Evolutionary conservation across 2,113 vertebrate genomes (phyloP).

Genomic region (Cyprinodon brontotheroides): DNA sequence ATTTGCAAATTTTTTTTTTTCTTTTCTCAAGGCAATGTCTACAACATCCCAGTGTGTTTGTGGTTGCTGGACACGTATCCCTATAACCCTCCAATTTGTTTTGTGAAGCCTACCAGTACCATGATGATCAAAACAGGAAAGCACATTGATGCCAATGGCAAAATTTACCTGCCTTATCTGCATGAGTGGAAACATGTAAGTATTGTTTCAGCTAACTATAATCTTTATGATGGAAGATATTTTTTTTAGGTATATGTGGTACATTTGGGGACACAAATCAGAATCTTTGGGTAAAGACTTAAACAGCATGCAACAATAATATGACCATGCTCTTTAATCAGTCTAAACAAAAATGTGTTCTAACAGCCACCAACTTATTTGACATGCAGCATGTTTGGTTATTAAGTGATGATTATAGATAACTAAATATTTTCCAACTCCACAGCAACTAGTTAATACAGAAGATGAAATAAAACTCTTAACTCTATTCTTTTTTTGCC

Average conservation of each 20-base stretch:
- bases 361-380: too few relatives aligned
- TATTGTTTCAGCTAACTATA: background rate
- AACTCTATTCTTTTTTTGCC: too few relatives aligned
- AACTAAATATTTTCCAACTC: background rate
- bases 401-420: too few relatives aligned
- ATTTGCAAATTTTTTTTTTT: background rate
- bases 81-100: slow-evolving; percentile 98
- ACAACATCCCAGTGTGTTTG: slow-evolving; percentile 97
- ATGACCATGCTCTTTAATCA: too few relatives aligned
- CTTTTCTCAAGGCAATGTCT: slow-evolving; percentile 86
- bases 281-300: background rate
- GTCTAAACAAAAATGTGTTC: too few relatives aligned
- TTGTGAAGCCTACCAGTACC: slow-evolving; percentile 97
- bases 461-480: background rate
- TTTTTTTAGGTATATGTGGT: background rate
- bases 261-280: too few relatives aligned
- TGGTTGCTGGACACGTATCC: slow-evolving; percentile 98
- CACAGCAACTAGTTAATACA: background rate
- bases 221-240: too few relatives aligned
- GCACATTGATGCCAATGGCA: slow-evolving; percentile 98
- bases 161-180: slow-evolving; percentile 97
- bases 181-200: slow-evolving; percentile 98
- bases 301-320: too few relatives aligned
- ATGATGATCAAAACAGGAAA: slow-evolving; percentile 99
- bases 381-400: too few relatives aligned